phyloP scores from a whole-genome alignment of 2,113 vertebrate species.

The Butastur rufipennis region DNA sequence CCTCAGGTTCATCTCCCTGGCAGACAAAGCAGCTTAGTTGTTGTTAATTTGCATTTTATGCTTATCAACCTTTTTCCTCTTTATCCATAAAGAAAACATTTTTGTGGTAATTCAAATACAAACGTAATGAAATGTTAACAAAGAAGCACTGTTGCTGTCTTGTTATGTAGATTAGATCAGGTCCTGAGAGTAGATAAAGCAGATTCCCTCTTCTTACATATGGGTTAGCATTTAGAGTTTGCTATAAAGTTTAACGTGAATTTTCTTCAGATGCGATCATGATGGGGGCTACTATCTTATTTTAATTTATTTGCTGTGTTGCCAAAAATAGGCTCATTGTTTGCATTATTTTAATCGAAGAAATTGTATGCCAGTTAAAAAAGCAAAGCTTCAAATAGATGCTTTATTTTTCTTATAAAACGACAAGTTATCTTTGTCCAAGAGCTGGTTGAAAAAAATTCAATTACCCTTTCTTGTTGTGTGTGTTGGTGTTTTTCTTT shows the following conservation, averaged over 20 bases:
- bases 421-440: fast-evolving
- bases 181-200: background rate
- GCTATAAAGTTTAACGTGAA: background rate
- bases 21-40: background rate
- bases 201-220: background rate
- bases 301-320: background rate
- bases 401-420: background rate
- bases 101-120: background rate
- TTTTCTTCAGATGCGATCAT: background rate
- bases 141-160: background rate
- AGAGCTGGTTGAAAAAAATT: background rate
- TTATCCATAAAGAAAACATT: background rate
- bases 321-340: background rate
- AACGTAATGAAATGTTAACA: background rate
- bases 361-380: background rate
- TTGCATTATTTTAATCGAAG: background rate
- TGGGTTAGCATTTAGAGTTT: background rate
- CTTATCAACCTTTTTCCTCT: background rate
- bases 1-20: background rate
- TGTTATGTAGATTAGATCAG: background rate
- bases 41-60: conserved; percentile 4
- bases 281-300: background rate
- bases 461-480: background rate
- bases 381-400: background rate
- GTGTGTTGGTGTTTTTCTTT: fast-evolving